A percentile compares a stretch with the other conserved stretches of the same genome.
These are phyloP conservation scores for Cepphus grylle DNA, from an alignment of 2,113 vertebrate genomes.

Conservation along the genomic window DNA sequence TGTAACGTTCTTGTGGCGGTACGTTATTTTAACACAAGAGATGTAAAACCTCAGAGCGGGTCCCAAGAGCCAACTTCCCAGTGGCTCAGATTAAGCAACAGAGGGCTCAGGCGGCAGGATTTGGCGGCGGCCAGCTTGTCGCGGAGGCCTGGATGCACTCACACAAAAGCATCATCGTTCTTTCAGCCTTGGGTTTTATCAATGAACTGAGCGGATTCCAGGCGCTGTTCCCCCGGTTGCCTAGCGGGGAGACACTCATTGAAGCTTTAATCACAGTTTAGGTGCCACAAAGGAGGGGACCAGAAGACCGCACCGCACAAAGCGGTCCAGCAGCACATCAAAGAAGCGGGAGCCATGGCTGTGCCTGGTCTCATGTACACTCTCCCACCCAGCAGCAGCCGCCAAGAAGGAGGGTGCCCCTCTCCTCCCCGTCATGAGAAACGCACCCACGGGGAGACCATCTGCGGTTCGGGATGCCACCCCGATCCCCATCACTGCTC, in stretches of 20 bases:
- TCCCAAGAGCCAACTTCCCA: neutral
- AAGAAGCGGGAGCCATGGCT: neutral
- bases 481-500: neutral
- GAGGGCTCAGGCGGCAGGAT: neutral
- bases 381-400: neutral
- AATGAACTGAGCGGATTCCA: constrained; percentile 76
- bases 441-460: neutral
- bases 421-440: neutral
- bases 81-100: neutral
- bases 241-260: constrained; percentile 58
- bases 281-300: constrained; percentile 38
- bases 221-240: constrained; percentile 70
- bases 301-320: neutral
- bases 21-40: neutral
- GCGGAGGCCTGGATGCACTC: constrained; percentile 49
- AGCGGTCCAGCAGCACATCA: constrained; percentile 26
- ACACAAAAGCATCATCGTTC: constrained; percentile 68
- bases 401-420: neutral
- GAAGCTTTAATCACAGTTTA: constrained; percentile 54
- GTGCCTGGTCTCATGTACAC: neutral
- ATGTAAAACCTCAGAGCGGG: neutral
- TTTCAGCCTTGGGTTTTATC: constrained; percentile 67
- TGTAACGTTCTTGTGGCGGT: neutral
- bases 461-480: fast-evolving
- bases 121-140: neutral